Conservation (phyloP, 2,888 invertebrate genomes). For the Heliconius erato region DNA sequence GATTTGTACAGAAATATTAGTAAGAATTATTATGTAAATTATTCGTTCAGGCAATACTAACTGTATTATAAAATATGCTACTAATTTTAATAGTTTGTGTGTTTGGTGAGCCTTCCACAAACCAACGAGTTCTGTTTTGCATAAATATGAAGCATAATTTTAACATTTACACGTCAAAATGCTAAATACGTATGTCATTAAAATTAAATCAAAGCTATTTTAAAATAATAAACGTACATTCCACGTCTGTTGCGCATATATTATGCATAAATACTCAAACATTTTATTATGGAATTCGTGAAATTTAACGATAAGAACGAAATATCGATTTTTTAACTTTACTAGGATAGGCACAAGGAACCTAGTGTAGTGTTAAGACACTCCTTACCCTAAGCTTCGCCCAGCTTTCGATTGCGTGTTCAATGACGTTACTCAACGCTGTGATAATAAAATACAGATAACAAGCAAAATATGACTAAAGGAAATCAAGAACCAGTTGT, state of each 20-base stretch:
- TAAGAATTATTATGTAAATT: not conserved
- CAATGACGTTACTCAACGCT: too few relatives aligned
- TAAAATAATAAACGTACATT: slow-evolving; percentile 12
- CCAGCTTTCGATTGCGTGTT: too few relatives aligned
- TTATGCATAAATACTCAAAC: slow-evolving; percentile 22
- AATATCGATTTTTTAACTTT: not conserved
- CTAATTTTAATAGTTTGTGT: not conserved
- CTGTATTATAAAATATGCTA: not conserved
- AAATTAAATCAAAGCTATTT: slow-evolving; percentile 12
- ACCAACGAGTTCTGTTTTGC: not conserved
- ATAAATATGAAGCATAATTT: slow-evolving; percentile 6
- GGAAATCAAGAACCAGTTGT: slow-evolving; percentile 41
- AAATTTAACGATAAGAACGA: not conserved
- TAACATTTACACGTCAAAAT: slow-evolving; percentile 3
- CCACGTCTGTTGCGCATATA: not conserved
- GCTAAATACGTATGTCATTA: slow-evolving; percentile 5
- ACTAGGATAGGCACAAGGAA: not conserved
- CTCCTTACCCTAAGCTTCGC: accelerated
- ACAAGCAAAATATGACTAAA: slow-evolving; percentile 3
- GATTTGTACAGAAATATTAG: not conserved
- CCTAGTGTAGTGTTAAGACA: not conserved
- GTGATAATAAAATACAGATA: not conserved
- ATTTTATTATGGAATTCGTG: slow-evolving; percentile 10
- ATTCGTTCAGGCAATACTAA: not conserved
- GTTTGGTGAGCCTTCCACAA: not conserved